Percentiles rank a stretch among this genome's conserved stretches.
These are phyloP conservation scores for Coluber constrictor DNA, from an alignment of 2,797 vertebrate species.

Conservation along the genomic window DNA sequence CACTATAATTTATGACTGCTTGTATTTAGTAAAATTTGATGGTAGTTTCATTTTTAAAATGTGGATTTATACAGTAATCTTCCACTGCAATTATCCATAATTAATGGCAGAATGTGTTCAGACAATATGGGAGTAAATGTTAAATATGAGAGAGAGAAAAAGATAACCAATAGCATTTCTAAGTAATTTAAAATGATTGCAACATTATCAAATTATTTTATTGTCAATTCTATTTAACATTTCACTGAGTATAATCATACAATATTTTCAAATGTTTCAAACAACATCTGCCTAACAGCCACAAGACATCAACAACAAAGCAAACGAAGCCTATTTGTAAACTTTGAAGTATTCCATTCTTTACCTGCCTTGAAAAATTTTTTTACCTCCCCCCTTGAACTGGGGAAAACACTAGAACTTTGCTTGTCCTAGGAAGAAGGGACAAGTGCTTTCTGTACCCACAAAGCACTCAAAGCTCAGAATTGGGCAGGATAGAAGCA, in stretches of 20 bases:
- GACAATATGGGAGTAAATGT: background rate
- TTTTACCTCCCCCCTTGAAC: too few relatives aligned
- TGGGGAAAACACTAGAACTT: too few relatives aligned
- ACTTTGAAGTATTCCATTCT: too few relatives aligned
- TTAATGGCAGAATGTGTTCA: constrained; percentile 20
- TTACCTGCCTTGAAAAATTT: too few relatives aligned
- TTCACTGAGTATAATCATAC: background rate
- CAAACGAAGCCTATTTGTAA: too few relatives aligned
- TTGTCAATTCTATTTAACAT: constrained; percentile 11
- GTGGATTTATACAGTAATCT: background rate
- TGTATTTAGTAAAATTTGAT: background rate
- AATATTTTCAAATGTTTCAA: too few relatives aligned
- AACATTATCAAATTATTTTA: background rate
- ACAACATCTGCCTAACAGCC: too few relatives aligned
- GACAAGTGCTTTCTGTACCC: too few relatives aligned
- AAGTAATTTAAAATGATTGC: constrained; percentile 12
- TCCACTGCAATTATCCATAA: constrained; percentile 17
- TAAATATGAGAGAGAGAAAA: constrained; percentile 17
- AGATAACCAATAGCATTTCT: background rate
- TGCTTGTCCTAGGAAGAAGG: too few relatives aligned
- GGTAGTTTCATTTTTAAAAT: constrained; percentile 2
- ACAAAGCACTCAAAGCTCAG: too few relatives aligned
- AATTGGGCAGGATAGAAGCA: too few relatives aligned
- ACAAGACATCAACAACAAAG: too few relatives aligned
- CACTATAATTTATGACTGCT: background rate